Evolutionary conservation across 92 coral and sea anemone genomes (phyloP).

Genomic region (Bergia puertoricense): DNA sequence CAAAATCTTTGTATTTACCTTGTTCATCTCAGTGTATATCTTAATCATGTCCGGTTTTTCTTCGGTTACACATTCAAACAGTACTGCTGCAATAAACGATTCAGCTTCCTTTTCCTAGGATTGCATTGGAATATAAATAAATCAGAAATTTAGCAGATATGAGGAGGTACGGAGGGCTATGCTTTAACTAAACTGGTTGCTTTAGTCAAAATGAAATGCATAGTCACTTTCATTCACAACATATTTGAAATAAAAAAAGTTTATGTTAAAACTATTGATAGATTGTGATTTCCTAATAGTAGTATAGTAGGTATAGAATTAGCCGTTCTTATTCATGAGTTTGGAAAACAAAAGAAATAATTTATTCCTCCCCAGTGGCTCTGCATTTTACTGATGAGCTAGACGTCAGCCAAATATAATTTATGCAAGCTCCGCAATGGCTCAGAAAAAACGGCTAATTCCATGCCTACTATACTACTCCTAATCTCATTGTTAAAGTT

Average conservation of each 20-base stretch:
- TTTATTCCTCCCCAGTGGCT: no score
- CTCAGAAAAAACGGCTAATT: no score
- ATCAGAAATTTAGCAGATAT: background rate
- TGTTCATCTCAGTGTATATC: conserved; percentile 71
- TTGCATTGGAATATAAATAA: background rate
- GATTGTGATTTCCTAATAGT: no score
- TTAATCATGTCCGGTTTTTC: conserved; percentile 87
- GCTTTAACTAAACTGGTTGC: background rate
- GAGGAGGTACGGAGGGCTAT: background rate
- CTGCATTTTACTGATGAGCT: no score
- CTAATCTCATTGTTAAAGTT: no score
- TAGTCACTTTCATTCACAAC: background rate
- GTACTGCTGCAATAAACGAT: conserved; percentile 77
- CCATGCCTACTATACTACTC: no score
- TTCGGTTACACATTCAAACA: conserved; percentile 90
- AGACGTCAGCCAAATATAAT: no score
- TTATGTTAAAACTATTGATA: no score
- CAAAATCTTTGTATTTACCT: conserved; percentile 51
- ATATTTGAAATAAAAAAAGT: background rate
- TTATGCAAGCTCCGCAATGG: no score
- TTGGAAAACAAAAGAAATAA: no score
- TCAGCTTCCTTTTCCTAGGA: conserved; percentile 70
- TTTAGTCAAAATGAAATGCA: background rate
- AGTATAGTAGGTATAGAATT: no score
- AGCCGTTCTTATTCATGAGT: no score